Evolutionary conservation across 1,140 invertebrate species (phyloP), one percentile per base, ranked within the genome.

Genomic region (Sarcophaga peregrina): DNA sequence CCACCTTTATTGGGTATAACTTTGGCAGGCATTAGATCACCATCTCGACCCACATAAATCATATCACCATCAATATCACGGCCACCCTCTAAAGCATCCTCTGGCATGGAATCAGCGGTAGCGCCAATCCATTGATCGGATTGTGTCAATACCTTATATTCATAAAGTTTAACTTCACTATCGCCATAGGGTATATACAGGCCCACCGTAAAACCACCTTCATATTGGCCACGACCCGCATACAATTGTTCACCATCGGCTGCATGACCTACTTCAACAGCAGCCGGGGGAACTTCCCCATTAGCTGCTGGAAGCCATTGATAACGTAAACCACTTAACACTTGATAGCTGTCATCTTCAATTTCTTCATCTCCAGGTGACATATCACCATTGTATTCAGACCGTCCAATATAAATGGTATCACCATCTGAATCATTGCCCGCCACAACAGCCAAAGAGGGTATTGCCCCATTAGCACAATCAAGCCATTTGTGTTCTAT

Each of bases 391-490:
- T 93, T 92, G 86, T 96, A 94, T 72, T 90, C 93, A 1, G 94
- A 94, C 81, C 96, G 92, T 3, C 95, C 96, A 6, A 96, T 94
- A 86, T 93, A 96, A 80, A 97, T 94, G 54, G 92, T 91, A 1
- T 92, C 91, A n/a, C 95, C 95, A 86, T 96, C 95, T 7, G 90
- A 85, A 85, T 97, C 96, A 6, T 91, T 91, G 8, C 96, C 96
- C 10, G 94, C 96, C 1, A 89, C 85, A 8, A 96, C 91, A 7
- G 95, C 95, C 48, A 91, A 90, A 50, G 85, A 81, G 52, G 90
- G 90, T 48, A 90, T 72, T 48, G 81, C 76, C 15, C 87, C 88
- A 82, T 86, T 20, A 37, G 86, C 87, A 83, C 76, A 88, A 78
- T 85, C 84, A 25, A 86, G 78, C 88, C 88, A 89, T 78, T 52